Base-by-base conservation (phyloP, 2,888 invertebrate genomes). In the Crematogaster levior region DNA sequence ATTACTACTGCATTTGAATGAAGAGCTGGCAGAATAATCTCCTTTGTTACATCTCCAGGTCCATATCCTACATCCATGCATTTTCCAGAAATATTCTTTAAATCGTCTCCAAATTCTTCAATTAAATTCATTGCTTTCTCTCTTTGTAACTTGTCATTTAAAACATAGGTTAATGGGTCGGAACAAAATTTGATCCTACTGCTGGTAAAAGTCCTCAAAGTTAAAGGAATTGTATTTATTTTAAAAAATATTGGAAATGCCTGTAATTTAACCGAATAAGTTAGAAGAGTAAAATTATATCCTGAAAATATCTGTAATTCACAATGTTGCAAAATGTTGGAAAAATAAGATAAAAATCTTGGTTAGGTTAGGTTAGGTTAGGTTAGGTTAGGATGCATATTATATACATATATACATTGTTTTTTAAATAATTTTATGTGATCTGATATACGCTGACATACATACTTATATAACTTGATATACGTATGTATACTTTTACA, bases 11-110 rank as follows among this genome's bases (percentile, higher is more conserved):
- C 95, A 24, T 95, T 95, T 3, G 92, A 89, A 0, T 97, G 96
- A 70, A 97, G 91, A 84, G 95, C 95, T 0, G 96, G 96, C 85
- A 96, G 94, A 80, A 98, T 94, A 48, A 96, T 94, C 21, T 96
- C 95, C 77, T 95, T 95, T 0, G 96, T 96, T 18, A 97, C 96
- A 90, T 96, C 96, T 0, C 97, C 97, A 58, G n/a, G 96, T 0
- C 97, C 98, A 86, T 97, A 97, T 0, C 98, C 98, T 51, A 97
- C 95, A 90, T 98, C 98, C 68, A 95, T 91, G 73, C 95, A 94
- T 51, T 85, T 91, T 18, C 94, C 94, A 48, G 85, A 83, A 93
- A 94, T 94, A 70, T 90, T 87, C 3, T 87, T 90, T 53, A 94
- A 93, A 85, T 94, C 93, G 63, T 94, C 92, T 21, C 91, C 91